These are phyloP conservation scores for Serrognathus titanus DNA, from an alignment of 2,888 invertebrate genomes.

Conservation along the genomic window DNA sequence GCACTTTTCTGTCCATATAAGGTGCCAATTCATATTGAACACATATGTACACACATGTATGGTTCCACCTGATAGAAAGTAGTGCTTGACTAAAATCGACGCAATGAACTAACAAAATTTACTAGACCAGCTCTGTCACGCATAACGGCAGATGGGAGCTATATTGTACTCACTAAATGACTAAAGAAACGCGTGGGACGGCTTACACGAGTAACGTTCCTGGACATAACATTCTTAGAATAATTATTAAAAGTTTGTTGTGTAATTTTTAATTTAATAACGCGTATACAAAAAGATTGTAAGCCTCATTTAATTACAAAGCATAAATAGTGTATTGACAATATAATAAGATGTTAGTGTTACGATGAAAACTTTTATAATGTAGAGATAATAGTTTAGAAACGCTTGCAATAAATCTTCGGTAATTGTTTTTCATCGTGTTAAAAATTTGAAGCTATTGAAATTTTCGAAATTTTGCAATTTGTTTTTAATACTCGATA, in stretches of 20 bases:
- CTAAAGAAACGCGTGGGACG: conserved; percentile 9
- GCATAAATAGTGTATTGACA: neutral
- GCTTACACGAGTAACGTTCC: conserved; percentile 4
- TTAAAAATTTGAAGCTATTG: too few species aligned
- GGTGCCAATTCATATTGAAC: too few species aligned
- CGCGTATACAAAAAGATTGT: neutral
- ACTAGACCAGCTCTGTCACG: conserved; percentile 8
- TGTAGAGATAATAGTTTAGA: too few species aligned
- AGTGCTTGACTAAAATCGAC: neutral
- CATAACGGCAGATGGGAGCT: conserved; percentile 8
- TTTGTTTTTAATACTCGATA: too few species aligned
- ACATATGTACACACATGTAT: too few species aligned
- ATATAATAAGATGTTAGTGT: neutral
- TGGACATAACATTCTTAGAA: conserved; percentile 13
- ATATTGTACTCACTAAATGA: conserved; percentile 7
- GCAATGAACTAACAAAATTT: conserved; percentile 12
- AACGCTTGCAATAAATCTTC: too few species aligned
- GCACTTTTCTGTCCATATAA: too few species aligned
- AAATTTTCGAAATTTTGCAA: too few species aligned
- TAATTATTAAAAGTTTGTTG: conserved; percentile 7
- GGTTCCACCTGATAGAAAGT: too few species aligned
- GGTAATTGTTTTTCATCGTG: too few species aligned
- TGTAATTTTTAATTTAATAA: conserved; percentile 7
- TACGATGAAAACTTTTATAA: too few species aligned
- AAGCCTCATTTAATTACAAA: neutral